Evolutionary conservation across 2,113 vertebrate species (phyloP).

Genomic region (Urocolius indicus): DNA sequence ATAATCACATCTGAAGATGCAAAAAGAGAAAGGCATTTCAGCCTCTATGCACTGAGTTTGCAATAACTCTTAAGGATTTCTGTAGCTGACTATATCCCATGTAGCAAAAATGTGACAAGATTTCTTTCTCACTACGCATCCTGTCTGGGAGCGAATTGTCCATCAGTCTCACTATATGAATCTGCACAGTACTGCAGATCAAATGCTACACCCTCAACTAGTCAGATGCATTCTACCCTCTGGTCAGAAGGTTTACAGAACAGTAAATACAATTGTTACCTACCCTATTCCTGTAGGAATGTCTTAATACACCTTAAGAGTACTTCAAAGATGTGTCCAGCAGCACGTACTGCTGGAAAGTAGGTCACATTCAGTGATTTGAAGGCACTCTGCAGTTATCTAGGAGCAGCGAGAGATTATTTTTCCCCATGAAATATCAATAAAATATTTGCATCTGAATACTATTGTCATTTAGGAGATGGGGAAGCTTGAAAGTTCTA

Average conservation of each 20-base stretch:
- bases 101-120: background rate
- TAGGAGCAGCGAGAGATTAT: background rate
- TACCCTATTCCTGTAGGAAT: background rate
- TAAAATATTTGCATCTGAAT: background rate
- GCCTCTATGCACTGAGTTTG: background rate
- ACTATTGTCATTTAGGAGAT: background rate
- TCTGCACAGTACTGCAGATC: background rate
- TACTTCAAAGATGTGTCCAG: background rate
- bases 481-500: background rate
- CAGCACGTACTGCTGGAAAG: background rate
- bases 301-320: background rate
- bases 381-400: background rate
- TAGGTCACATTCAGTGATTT: background rate
- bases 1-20: conserved; percentile 48
- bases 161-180: background rate
- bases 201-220: background rate
- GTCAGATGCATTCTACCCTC: background rate
- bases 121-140: background rate
- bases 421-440: background rate
- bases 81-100: background rate
- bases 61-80: background rate
- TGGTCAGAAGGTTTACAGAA: background rate
- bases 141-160: background rate
- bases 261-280: background rate
- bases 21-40: background rate